Conservation (phyloP, 2,888 invertebrate genomes). For the Lasioglossum zephyrum region DNA sequence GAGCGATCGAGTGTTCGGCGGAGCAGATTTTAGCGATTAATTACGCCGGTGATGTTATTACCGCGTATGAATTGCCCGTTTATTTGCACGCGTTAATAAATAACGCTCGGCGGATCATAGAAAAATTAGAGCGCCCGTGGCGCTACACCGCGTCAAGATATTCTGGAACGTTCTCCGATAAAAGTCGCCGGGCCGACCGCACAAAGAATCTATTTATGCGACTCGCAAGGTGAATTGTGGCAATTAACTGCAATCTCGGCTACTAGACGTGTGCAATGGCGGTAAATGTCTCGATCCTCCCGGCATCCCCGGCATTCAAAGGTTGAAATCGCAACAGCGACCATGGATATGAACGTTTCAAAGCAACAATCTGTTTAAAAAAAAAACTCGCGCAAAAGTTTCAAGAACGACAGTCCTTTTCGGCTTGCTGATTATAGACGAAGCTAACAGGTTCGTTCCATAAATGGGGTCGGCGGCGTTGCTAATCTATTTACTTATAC, state of each 20-base stretch:
- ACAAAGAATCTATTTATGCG: constrained; percentile 61
- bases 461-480: constrained; percentile 16
- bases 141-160: constrained; percentile 43
- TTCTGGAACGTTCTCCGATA: constrained; percentile 32
- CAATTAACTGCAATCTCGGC: constrained; percentile 48
- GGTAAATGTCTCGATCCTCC: constrained; percentile 22
- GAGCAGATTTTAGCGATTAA: constrained; percentile 64
- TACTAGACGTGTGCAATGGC: constrained; percentile 1
- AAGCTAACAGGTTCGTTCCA: background rate
- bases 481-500: constrained; percentile 26
- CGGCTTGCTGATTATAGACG: constrained; percentile 3
- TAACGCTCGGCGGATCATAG: constrained; percentile 59
- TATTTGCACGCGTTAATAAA: constrained; percentile 69
- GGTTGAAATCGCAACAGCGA: background rate
- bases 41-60: constrained; percentile 65
- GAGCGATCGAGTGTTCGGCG: constrained; percentile 43
- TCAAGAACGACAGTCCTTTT: background rate
- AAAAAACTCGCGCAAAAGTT: constrained; percentile 14
- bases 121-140: constrained; percentile 57
- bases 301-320: constrained; percentile 11
- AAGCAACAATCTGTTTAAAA: background rate
- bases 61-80: constrained; percentile 65
- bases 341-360: background rate
- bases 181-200: constrained; percentile 37
- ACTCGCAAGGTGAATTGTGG: constrained; percentile 52